Conservation (phyloP, 2,113 vertebrate genomes). For the Ceyx melanurus region DNA sequence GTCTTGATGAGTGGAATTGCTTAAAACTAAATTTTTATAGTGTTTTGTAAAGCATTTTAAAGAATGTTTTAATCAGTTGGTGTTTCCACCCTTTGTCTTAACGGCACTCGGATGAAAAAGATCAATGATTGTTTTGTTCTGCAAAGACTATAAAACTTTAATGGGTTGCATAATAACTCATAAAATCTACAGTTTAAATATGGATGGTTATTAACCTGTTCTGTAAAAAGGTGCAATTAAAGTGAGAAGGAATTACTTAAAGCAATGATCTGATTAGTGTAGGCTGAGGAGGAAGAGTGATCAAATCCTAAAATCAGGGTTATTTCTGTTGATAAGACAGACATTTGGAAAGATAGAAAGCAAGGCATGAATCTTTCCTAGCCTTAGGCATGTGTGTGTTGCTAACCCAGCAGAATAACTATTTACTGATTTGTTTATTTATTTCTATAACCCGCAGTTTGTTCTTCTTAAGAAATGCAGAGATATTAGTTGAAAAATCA, state of each 20-base stretch:
- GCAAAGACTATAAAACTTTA: conserved; percentile 65
- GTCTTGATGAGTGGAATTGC: conserved; percentile 61
- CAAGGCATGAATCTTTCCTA: conserved; percentile 4
- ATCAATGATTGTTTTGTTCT: conserved; percentile 73
- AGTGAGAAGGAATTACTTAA: conserved; percentile 63
- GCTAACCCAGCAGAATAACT: neutral
- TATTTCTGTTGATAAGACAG: conserved; percentile 43
- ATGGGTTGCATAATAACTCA: conserved; percentile 56
- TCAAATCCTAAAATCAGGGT: conserved; percentile 4
- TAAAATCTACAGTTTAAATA: conserved; percentile 69
- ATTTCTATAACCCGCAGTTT: neutral
- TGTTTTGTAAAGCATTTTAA: conserved; percentile 67
- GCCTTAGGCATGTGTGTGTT: neutral
- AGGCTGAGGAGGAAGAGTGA: conserved; percentile 2
- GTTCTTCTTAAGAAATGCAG: neutral
- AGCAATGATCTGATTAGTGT: conserved; percentile 50
- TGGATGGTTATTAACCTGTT: conserved; percentile 64
- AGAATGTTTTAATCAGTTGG: conserved; percentile 70
- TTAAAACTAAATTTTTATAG: conserved; percentile 64
- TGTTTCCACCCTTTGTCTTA: conserved; percentile 71
- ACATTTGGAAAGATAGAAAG: conserved; percentile 7
- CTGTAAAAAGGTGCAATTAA: conserved; percentile 64
- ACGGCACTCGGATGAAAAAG: conserved; percentile 63
- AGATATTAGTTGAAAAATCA: neutral
- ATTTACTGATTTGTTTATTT: neutral